These are phyloP conservation scores for Ptycholaimellus sp. DNA, from an alignment of 2,888 invertebrate genomes.

Conservation along the genomic window DNA sequence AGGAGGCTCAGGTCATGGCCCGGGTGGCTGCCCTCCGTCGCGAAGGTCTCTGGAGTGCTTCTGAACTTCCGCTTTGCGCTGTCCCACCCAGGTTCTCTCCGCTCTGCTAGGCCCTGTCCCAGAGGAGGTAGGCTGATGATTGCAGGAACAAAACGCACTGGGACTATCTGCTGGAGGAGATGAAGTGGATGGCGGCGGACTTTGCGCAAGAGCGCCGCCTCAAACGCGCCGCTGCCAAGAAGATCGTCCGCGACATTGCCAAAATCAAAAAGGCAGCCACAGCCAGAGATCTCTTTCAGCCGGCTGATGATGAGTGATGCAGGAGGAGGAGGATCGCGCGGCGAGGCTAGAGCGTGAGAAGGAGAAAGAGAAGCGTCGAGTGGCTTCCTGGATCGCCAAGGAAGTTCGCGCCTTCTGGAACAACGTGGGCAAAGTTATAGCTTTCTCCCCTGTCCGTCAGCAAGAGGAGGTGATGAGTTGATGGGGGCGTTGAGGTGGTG, in stretches of 20 bases:
- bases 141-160: constrained; percentile 83
- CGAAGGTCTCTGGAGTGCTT: constrained; percentile 70
- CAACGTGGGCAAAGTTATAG: constrained; percentile 63
- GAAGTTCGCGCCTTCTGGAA: constrained; percentile 82
- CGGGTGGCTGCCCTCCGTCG: constrained; percentile 69
- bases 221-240: constrained; percentile 70
- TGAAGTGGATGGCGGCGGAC: constrained; percentile 92
- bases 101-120: too few species aligned
- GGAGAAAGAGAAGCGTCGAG: constrained; percentile 59
- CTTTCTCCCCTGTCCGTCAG: constrained; percentile 3
- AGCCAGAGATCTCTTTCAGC: too few species aligned
- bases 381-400: constrained; percentile 64
- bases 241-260: constrained; percentile 1
- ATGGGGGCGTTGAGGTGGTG: too few species aligned
- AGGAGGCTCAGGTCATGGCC: constrained; percentile 78
- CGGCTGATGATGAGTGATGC: too few species aligned
- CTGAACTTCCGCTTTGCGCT: constrained; percentile 37
- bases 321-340: too few species aligned
- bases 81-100: constrained; percentile 65
- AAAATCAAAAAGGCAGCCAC: too few species aligned
- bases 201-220: constrained; percentile 90
- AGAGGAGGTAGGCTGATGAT: too few species aligned
- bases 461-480: too few species aligned
- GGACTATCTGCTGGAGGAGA: constrained; percentile 88
- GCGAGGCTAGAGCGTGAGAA: constrained; percentile 37